Evolutionary conservation across 2,888 invertebrate genomes (phyloP).

Genomic region (Ochropleura plecta): DNA sequence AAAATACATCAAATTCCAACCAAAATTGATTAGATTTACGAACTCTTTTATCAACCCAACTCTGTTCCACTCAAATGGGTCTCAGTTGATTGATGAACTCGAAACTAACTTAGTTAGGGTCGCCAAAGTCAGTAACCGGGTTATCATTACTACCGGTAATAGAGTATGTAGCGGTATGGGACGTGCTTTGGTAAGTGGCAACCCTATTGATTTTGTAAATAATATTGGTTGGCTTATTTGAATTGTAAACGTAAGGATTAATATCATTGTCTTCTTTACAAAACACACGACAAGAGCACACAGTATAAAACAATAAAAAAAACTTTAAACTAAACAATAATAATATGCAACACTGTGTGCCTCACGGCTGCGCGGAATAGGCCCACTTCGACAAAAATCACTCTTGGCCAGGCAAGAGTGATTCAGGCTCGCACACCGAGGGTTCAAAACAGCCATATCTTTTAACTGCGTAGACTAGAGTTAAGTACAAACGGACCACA

Average conservation of each 20-base stretch:
- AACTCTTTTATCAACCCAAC: conserved; percentile 42
- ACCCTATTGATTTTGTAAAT: conserved; percentile 8
- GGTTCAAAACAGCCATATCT: too few species aligned
- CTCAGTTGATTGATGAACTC: conserved; percentile 56
- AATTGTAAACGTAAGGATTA: not conserved
- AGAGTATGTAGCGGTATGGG: conserved; percentile 11
- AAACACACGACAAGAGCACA: too few species aligned
- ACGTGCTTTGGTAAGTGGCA: conserved; percentile 10
- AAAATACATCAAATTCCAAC: conserved; percentile 19
- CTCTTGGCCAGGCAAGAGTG: too few species aligned
- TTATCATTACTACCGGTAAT: conserved; percentile 53
- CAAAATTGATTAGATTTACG: conserved; percentile 30
- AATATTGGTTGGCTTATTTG: not conserved
- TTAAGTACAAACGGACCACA: too few species aligned
- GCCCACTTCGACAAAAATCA: too few species aligned
- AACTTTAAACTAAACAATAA: too few species aligned
- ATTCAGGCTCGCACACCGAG: too few species aligned
- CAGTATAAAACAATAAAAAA: too few species aligned
- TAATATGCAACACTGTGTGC: too few species aligned
- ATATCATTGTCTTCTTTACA: too few species aligned
- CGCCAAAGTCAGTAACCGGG: conserved; percentile 39
- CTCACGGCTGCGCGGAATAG: too few species aligned
- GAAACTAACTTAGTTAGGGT: conserved; percentile 56
- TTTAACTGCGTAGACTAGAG: too few species aligned
- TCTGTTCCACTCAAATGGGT: conserved; percentile 26